phyloP scores from a whole-genome alignment of 2,797 vertebrate genomes.

The Muscicapa striata region DNA sequence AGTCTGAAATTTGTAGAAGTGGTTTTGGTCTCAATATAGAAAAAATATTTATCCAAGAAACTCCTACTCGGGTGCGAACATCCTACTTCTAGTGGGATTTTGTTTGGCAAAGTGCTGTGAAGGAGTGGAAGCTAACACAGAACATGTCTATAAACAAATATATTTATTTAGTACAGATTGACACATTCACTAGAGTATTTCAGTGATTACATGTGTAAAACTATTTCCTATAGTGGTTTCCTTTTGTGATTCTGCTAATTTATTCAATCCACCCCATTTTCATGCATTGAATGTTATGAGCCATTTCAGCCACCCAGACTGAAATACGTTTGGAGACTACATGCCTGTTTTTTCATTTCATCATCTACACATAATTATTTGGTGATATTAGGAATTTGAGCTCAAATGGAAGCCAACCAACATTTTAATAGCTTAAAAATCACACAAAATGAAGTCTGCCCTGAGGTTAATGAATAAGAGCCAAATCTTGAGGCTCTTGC shows the following conservation, averaged over 20 bases:
- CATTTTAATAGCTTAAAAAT: conserved; percentile 67
- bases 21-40: conserved; percentile 83
- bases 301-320: conserved; percentile 69
- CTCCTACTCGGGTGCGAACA: conserved; percentile 83
- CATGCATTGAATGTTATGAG: conserved; percentile 63
- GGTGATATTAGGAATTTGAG: conserved; percentile 66
- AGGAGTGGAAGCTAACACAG: conserved; percentile 80
- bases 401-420: conserved; percentile 65
- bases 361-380: conserved; percentile 67
- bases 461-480: conserved; percentile 65
- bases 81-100: conserved; percentile 81
- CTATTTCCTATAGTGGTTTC: conserved; percentile 81
- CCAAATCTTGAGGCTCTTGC: conserved; percentile 53
- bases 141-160: conserved; percentile 84
- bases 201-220: conserved; percentile 77
- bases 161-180: conserved; percentile 82
- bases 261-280: conserved; percentile 77
- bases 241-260: conserved; percentile 83
- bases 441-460: conserved; percentile 63
- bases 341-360: conserved; percentile 57
- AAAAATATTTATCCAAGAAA: conserved; percentile 85
- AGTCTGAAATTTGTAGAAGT: conserved; percentile 82
- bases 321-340: conserved; percentile 56
- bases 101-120: conserved; percentile 79
- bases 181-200: conserved; percentile 78